These are phyloP conservation scores for Drosophila koepferae DNA, from an alignment of 2,888 invertebrate species.

Conservation along the genomic window DNA sequence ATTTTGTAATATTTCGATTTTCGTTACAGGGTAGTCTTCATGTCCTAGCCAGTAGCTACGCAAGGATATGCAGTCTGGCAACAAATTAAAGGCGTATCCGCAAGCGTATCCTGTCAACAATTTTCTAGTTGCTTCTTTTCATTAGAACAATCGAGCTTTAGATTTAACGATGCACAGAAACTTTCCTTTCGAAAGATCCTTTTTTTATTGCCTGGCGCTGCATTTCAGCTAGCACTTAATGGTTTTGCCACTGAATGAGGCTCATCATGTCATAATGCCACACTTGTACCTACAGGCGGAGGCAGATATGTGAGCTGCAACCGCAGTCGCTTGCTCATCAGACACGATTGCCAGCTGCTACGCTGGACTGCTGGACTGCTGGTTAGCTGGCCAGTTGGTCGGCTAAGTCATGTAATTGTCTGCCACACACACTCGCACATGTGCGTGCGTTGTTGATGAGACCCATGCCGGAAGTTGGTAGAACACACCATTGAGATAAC, in stretches of 20 bases:
- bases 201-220: conserved; percentile 25
- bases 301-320: conserved; percentile 55
- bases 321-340: conserved; percentile 46
- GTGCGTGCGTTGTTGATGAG: conserved; percentile 31
- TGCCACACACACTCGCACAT: conserved; percentile 40
- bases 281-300: conserved; percentile 41
- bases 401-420: conserved; percentile 69
- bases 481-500: conserved; percentile 60
- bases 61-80: conserved; percentile 29
- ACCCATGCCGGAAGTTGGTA: conserved; percentile 44
- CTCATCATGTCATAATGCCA: conserved; percentile 74
- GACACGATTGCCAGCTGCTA: conserved; percentile 48
- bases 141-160: conserved; percentile 64
- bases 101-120: conserved; percentile 82
- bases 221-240: conserved; percentile 44
- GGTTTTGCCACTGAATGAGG: conserved; percentile 64
- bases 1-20: no score
- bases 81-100: conserved; percentile 82
- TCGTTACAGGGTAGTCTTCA: not conserved
- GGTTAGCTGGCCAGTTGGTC: conserved; percentile 46
- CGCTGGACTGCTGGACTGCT: conserved; percentile 35
- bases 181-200: conserved; percentile 52
- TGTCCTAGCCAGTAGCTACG: not conserved
- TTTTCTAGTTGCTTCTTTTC: conserved; percentile 71
- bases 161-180: conserved; percentile 49